phyloP scores from a whole-genome alignment of 2,797 vertebrate genomes.

The Ciconia nigra region DNA sequence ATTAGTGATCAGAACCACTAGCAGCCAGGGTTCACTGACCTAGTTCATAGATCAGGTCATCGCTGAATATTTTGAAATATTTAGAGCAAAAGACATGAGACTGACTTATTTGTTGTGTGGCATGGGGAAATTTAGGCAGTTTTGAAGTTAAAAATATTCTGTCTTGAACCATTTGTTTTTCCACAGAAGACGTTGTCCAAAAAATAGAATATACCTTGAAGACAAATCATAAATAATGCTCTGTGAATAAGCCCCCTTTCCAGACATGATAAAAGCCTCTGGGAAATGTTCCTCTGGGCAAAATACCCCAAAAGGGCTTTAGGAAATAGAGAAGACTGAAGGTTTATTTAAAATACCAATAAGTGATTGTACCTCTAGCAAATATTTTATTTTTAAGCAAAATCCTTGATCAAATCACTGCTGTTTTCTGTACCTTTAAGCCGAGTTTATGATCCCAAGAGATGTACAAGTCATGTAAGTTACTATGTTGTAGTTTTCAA shows the following conservation, averaged over 20 bases:
- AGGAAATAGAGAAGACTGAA: not conserved
- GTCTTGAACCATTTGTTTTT: not conserved
- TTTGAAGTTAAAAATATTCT: not conserved
- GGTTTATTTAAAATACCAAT: not conserved
- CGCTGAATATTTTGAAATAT: not conserved
- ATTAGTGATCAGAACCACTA: not conserved
- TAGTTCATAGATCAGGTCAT: not conserved
- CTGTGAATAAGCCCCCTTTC: not conserved
- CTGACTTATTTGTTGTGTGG: not conserved
- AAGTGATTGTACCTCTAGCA: not conserved
- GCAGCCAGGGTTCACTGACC: not conserved
- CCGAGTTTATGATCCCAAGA: not conserved
- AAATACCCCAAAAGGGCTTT: not conserved
- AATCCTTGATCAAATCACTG: not conserved
- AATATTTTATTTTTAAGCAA: not conserved
- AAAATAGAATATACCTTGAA: conserved; percentile 14
- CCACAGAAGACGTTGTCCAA: not conserved
- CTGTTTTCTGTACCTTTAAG: not conserved
- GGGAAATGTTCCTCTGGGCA: not conserved
- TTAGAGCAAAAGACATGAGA: not conserved
- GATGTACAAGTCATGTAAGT: not conserved
- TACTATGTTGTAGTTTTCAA: not conserved
- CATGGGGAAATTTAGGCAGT: not conserved
- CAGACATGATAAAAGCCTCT: not conserved
- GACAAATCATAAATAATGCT: not conserved